These are phyloP conservation scores for Hippopotamus amphibius DNA, from an alignment of 2,113 vertebrate genomes.

Conservation along the genomic window DNA sequence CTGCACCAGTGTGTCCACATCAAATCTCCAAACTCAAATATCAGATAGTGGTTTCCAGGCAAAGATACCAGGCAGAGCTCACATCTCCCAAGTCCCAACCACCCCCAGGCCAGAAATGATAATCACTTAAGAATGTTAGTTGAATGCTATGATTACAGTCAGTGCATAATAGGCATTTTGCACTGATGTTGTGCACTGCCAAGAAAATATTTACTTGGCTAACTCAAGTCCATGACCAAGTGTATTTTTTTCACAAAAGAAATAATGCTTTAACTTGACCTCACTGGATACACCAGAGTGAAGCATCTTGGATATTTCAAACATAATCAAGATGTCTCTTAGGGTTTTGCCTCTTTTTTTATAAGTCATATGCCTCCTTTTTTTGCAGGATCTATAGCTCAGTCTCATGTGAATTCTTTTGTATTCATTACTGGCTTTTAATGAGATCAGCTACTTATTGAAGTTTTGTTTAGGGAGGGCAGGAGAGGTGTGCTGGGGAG, in stretches of 20 bases:
- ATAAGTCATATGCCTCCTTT: conserved; percentile 38
- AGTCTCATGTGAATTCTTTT: neutral
- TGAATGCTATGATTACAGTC: conserved; percentile 80
- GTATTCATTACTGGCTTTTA: conserved; percentile 43
- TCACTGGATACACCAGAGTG: conserved; percentile 68
- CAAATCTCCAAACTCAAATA: conserved; percentile 41
- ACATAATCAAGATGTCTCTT: conserved; percentile 65
- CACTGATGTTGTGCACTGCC: conserved; percentile 71
- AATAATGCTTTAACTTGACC: conserved; percentile 79
- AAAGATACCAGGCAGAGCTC: conserved; percentile 56
- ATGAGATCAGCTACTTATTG: neutral
- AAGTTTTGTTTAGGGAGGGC: neutral
- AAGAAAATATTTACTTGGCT: conserved; percentile 84
- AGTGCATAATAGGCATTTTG: conserved; percentile 81
- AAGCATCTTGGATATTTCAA: conserved; percentile 68
- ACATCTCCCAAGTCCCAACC: conserved; percentile 58
- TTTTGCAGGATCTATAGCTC: conserved; percentile 35
- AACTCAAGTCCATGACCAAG: conserved; percentile 77
- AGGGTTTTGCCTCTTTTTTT: conserved; percentile 10
- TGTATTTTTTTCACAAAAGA: conserved; percentile 75
- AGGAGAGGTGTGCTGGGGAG: neutral
- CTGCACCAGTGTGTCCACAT: neutral
- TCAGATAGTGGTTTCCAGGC: conserved; percentile 39
- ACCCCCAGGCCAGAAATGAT: conserved; percentile 68
- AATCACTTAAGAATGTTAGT: conserved; percentile 82